These are phyloP conservation scores for Coptotermes formosanus DNA, from an alignment of 1,140 invertebrate genomes.

Conservation along the genomic window DNA sequence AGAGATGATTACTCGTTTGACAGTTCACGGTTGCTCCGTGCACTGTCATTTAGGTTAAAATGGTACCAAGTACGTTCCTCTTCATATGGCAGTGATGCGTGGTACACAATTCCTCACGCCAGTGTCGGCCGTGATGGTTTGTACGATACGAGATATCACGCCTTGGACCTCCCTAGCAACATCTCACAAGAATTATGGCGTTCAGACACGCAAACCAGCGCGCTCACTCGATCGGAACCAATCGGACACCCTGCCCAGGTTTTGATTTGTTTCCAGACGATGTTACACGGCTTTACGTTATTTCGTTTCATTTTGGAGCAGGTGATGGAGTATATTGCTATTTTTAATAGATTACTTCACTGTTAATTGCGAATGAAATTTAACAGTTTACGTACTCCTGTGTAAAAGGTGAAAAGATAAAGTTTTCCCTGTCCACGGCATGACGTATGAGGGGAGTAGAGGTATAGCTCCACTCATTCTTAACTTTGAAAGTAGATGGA, in stretches of 20 bases:
- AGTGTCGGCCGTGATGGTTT: neutral
- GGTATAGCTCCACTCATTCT: too few relatives aligned
- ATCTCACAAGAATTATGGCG: slow-evolving; percentile 18
- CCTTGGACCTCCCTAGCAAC: neutral
- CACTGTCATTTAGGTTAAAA: neutral
- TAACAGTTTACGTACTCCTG: too few relatives aligned
- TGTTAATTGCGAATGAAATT: too few relatives aligned
- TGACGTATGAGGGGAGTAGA: too few relatives aligned
- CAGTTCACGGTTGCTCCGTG: neutral
- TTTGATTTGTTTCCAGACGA: neutral
- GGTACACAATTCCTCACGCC: neutral
- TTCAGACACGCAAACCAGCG: neutral
- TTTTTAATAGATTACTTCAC: neutral
- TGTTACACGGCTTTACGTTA: neutral
- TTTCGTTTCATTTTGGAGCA: neutral
- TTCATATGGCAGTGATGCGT: neutral
- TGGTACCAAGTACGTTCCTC: neutral
- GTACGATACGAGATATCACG: neutral
- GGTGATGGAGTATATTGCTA: neutral
- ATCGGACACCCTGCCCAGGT: neutral
- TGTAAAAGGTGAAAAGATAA: too few relatives aligned
- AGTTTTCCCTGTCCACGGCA: too few relatives aligned
- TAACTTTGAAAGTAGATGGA: too few relatives aligned
- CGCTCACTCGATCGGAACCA: slow-evolving; percentile 12
- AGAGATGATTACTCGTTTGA: neutral